These are phyloP conservation scores for Brevimyrus niger DNA, from an alignment of 2,113 vertebrate species.

Conservation along the genomic window DNA sequence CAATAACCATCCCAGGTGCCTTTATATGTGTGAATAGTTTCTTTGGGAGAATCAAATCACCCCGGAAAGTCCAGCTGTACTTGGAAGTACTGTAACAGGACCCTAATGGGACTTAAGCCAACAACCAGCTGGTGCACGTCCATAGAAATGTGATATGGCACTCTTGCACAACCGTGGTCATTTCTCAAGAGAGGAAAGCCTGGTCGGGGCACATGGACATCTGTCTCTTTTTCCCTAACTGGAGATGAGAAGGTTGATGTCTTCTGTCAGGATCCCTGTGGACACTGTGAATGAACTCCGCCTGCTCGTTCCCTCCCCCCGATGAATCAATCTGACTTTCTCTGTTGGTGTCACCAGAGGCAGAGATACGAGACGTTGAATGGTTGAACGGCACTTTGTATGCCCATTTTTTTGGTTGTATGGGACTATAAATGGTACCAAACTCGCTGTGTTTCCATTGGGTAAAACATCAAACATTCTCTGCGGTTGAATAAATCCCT, in stretches of 20 bases:
- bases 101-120: neutral
- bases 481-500: neutral
- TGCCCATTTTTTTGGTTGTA: neutral
- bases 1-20: neutral
- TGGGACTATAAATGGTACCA: neutral
- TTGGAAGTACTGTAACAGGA: neutral
- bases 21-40: neutral
- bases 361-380: neutral
- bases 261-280: neutral
- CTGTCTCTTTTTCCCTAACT: neutral
- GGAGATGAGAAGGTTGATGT: neutral
- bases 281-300: neutral
- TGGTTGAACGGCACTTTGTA: neutral
- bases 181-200: neutral
- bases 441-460: neutral
- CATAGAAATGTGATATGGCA: neutral
- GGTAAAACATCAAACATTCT: neutral
- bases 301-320: neutral
- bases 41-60: neutral
- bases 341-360: neutral
- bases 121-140: neutral
- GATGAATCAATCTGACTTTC: neutral
- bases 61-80: neutral
- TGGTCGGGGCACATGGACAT: neutral
- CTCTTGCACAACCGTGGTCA: neutral